A percentile compares a stretch with the other conserved stretches of the same genome.
Conservation (phyloP, 2,113 vertebrate species). For the Phoxinus phoxinus region DNA sequence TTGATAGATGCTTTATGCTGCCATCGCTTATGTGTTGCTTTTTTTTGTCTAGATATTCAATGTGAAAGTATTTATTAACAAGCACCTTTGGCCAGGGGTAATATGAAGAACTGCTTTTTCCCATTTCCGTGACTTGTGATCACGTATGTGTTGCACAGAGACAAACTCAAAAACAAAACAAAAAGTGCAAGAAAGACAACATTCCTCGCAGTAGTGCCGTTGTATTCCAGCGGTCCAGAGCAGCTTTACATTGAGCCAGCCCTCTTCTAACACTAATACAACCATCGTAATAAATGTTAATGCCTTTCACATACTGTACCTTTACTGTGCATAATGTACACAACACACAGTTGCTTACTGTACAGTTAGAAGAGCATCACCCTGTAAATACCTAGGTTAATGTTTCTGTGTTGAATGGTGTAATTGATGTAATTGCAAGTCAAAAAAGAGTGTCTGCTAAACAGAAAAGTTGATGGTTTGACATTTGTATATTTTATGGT, state of each 20-base stretch:
- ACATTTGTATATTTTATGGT: slow-evolving; percentile 5
- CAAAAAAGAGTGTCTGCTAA: not conserved
- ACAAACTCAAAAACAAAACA: not conserved
- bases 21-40: slow-evolving; percentile 36
- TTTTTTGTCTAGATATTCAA: slow-evolving; percentile 51
- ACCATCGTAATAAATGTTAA: slow-evolving; percentile 25
- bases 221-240: slow-evolving; percentile 47
- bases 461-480: slow-evolving; percentile 13
- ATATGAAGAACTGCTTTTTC: slow-evolving; percentile 25
- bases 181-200: not conserved
- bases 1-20: slow-evolving; percentile 17
- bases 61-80: slow-evolving; percentile 52
- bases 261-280: slow-evolving; percentile 2
- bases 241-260: not conserved
- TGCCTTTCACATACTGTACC: slow-evolving; percentile 15
- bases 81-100: slow-evolving; percentile 31
- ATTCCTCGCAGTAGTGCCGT: slow-evolving; percentile 52
- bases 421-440: slow-evolving; percentile 1
- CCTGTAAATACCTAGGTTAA: slow-evolving; percentile 31
- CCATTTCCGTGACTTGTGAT: slow-evolving; percentile 42
- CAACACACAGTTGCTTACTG: slow-evolving; percentile 20
- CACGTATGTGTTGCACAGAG: slow-evolving; percentile 61
- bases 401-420: slow-evolving; percentile 4
- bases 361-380: slow-evolving; percentile 44
- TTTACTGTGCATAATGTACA: slow-evolving; percentile 46